Conservation (phyloP, 1,140 invertebrate species). For the Bursaphelenchus mucronatus region DNA sequence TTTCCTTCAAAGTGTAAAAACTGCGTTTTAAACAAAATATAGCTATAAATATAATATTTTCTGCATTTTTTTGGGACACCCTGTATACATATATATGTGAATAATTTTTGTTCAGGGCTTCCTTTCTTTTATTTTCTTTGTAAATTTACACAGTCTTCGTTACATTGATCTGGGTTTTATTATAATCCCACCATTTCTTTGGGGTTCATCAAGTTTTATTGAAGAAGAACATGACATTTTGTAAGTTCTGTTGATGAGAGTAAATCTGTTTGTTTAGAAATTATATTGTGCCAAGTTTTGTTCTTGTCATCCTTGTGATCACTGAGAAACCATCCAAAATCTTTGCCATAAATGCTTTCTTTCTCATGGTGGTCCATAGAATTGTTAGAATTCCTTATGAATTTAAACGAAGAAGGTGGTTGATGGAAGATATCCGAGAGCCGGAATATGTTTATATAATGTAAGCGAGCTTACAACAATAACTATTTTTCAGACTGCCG, state of each 20-base stretch:
- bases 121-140: not conserved
- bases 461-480: too few species aligned
- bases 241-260: constrained; percentile 21
- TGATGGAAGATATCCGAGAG: not conserved
- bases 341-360: not conserved
- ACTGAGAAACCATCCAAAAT: constrained; percentile 3
- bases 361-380: constrained; percentile 21
- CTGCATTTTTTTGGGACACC: too few species aligned
- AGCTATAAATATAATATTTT: too few species aligned
- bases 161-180: constrained; percentile 48
- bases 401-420: not conserved
- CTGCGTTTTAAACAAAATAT: too few species aligned
- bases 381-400: constrained; percentile 20
- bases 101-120: not conserved
- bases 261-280: constrained; percentile 31
- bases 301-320: constrained; percentile 5
- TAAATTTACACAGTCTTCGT: constrained; percentile 17
- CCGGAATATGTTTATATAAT: too few species aligned
- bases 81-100: constrained; percentile 2
- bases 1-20: too few species aligned
- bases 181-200: constrained; percentile 35
- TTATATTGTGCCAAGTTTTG: constrained; percentile 26
- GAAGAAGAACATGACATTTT: constrained; percentile 56
- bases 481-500: too few species aligned
- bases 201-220: constrained; percentile 48